A percentile compares a stretch with the other conserved stretches of the same genome.
Evolutionary conservation across 2,113 vertebrate species (phyloP).

Genomic region (Muscicapa adusta): DNA sequence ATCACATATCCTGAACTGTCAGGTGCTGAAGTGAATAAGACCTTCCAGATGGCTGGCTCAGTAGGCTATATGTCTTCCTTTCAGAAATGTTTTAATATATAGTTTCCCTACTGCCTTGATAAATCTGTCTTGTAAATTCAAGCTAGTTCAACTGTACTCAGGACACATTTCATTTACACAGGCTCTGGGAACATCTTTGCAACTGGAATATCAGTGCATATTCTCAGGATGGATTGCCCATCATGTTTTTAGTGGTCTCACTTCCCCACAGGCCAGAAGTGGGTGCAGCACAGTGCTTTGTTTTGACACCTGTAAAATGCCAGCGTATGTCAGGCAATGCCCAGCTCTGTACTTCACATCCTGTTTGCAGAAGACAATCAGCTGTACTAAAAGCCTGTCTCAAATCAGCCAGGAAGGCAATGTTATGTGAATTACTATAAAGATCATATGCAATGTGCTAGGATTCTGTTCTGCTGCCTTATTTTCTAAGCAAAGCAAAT

Average conservation of each 20-base stretch:
- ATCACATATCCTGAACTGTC: not conserved
- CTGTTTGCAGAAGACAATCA: not conserved
- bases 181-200: not conserved
- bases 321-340: fast-evolving
- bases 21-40: not conserved
- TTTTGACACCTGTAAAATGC: fast-evolving
- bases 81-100: not conserved
- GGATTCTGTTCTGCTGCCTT: not conserved
- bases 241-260: not conserved
- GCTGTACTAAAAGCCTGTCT: not conserved
- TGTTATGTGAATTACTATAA: not conserved
- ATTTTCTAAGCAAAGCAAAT: not conserved
- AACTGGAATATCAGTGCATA: not conserved
- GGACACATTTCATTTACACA: not conserved
- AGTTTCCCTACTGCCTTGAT: not conserved
- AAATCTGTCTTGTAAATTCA: not conserved
- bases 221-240: not conserved
- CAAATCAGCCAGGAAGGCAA: not conserved
- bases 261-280: not conserved
- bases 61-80: not conserved
- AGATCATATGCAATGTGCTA: not conserved
- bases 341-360: not conserved
- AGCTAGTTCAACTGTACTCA: not conserved
- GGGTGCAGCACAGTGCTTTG: not conserved
- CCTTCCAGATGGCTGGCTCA: not conserved